A percentile compares a stretch with the other conserved stretches of the same genome.
These are phyloP conservation scores for Turritopsis rubra DNA, from an alignment of 30 jellyfish, hydroid and myxozoan genomes.

Conservation along the genomic window DNA sequence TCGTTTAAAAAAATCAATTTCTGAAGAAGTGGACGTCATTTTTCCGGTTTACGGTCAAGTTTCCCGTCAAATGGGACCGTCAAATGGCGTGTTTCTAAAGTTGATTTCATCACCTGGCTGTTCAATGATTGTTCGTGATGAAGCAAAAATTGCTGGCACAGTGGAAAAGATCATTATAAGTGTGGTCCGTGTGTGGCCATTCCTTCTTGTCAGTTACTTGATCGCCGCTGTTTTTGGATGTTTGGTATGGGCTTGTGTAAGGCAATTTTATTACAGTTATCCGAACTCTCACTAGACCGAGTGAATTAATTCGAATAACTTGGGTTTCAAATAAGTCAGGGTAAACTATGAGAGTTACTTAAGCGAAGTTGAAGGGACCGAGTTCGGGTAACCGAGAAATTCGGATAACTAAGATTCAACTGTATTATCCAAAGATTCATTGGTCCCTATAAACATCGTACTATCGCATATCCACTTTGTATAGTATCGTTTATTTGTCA, in stretches of 20 bases:
- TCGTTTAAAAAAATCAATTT: conserved; percentile 31
- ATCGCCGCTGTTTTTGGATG: conserved; percentile 13
- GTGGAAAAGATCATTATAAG: neutral
- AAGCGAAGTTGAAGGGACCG: too few relatives aligned
- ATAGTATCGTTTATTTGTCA: too few relatives aligned
- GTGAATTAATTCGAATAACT: too few relatives aligned
- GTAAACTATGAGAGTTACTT: too few relatives aligned
- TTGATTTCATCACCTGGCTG: conserved; percentile 20
- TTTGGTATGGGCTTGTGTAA: conserved; percentile 27
- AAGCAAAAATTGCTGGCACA: neutral
- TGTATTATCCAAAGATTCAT: too few relatives aligned
- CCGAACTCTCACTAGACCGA: too few relatives aligned
- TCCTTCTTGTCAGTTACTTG: conserved; percentile 5
- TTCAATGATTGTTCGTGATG: conserved; percentile 27
- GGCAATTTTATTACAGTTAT: too few relatives aligned
- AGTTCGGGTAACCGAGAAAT: too few relatives aligned
- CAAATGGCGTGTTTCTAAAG: neutral
- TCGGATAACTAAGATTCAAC: too few relatives aligned
- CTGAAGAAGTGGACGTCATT: conserved; percentile 37
- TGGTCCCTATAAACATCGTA: too few relatives aligned
- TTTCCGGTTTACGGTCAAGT: conserved; percentile 47
- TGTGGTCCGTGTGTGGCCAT: conserved; percentile 23
- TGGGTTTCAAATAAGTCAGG: too few relatives aligned
- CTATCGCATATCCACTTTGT: too few relatives aligned
- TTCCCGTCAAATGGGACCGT: neutral